Evolutionary conservation across 2,888 invertebrate species (phyloP).

Genomic region (Ochropleura leucogaster): DNA sequence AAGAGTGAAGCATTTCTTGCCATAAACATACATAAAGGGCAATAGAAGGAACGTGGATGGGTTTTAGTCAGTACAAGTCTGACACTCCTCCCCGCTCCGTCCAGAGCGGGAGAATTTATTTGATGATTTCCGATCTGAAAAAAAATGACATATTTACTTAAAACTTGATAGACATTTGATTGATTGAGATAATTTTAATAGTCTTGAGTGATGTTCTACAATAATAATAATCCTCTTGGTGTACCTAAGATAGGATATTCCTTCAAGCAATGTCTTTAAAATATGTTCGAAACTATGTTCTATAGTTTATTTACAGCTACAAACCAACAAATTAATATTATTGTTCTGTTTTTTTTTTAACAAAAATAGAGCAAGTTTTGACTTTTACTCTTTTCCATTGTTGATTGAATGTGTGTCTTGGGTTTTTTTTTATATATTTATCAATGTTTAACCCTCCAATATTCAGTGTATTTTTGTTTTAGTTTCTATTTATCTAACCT

Average conservation of each 20-base stretch:
- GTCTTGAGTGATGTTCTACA: neutral
- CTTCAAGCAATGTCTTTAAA: neutral
- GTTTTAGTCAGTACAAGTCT: too few species aligned
- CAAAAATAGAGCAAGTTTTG: neutral
- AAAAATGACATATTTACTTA: neutral
- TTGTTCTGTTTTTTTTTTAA: neutral
- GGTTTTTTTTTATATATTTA: neutral
- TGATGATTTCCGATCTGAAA: too few species aligned
- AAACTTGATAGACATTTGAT: neutral
- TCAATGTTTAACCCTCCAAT: slow-evolving; percentile 1
- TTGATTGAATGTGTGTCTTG: slow-evolving; percentile 7
- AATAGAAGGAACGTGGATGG: too few species aligned
- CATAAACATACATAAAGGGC: too few species aligned
- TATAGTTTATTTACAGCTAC: neutral
- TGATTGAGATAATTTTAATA: neutral
- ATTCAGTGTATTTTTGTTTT: neutral
- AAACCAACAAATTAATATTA: neutral
- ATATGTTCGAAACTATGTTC: neutral
- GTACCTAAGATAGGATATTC: slow-evolving; percentile 12
- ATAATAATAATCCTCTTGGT: neutral
- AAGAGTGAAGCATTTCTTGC: too few species aligned
- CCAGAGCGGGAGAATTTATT: too few species aligned
- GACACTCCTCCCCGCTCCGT: too few species aligned
- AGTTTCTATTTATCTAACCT: neutral
- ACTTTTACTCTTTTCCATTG: neutral